Percentiles rank a stretch among this genome's conserved stretches.
Evolutionary conservation across 2,113 vertebrate species (phyloP).

Genomic region (Globicephala melas): DNA sequence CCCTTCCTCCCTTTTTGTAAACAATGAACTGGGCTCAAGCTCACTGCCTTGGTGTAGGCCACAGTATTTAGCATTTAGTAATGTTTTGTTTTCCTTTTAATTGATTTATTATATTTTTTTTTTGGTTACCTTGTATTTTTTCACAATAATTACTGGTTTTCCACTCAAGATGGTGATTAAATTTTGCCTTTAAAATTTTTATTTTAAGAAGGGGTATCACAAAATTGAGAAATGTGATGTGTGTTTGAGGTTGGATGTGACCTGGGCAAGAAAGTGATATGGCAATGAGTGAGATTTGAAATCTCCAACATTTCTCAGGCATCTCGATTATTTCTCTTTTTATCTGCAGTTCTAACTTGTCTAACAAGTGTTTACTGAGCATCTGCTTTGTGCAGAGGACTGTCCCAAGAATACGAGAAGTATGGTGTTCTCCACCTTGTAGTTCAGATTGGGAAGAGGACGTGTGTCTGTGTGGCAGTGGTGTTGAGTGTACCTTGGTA

Average conservation of each 20-base stretch:
- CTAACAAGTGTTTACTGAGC: neutral
- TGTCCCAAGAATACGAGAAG: neutral
- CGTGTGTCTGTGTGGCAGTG: neutral
- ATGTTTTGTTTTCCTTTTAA: neutral
- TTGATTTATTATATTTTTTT: neutral
- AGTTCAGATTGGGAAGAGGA: neutral
- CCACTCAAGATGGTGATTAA: neutral
- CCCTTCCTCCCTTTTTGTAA: neutral
- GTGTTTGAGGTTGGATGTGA: neutral
- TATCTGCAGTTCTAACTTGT: neutral
- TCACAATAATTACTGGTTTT: constrained; percentile 2
- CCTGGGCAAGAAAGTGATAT: neutral
- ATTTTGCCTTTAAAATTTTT: neutral
- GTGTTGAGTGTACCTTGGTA: too few species aligned
- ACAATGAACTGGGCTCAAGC: neutral
- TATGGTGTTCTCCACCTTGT: neutral
- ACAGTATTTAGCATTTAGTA: neutral
- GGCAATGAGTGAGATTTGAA: neutral
- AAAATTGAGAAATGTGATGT: neutral
- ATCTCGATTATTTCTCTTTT: neutral
- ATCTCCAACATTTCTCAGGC: neutral
- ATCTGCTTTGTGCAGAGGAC: neutral
- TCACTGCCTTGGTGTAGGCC: neutral
- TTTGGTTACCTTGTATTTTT: neutral
- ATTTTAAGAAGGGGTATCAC: neutral